Conservation (phyloP, 2,888 invertebrate genomes). For the Ophion costatus region DNA sequence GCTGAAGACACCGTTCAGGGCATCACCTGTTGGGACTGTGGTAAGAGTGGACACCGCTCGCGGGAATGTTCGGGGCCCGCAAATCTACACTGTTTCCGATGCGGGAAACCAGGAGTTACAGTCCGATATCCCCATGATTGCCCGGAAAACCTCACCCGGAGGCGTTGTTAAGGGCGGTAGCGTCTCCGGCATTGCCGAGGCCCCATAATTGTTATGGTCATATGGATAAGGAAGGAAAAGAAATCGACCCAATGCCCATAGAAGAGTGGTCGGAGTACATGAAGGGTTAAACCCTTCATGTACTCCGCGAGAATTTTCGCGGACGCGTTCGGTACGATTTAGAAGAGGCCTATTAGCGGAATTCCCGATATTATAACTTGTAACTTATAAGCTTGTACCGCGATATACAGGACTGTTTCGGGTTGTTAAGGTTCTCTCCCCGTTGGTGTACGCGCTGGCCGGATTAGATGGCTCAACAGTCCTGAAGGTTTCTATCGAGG, state of each 20-base stretch:
- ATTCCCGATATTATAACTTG: constrained; percentile 16
- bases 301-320: background rate
- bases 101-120: too few relatives aligned
- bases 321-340: background rate
- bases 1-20: too few relatives aligned
- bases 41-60: too few relatives aligned
- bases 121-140: too few relatives aligned
- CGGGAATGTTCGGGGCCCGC: too few relatives aligned
- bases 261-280: constrained; percentile 1
- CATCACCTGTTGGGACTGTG: too few relatives aligned
- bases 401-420: constrained; percentile 3
- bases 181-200: background rate
- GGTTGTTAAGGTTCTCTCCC: background rate
- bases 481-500: background rate
- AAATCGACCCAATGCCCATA: background rate
- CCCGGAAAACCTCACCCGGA: too few relatives aligned
- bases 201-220: constrained; percentile 14
- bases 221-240: background rate
- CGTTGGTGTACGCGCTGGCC: constrained; percentile 1
- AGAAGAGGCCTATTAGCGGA: background rate
- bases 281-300: too few relatives aligned
- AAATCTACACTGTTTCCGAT: too few relatives aligned
- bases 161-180: too few relatives aligned
- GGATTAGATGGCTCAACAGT: background rate
- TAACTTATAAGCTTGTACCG: background rate